These are phyloP conservation scores for Heterocephalus glaber DNA, from an alignment of 2,113 vertebrate species.

Conservation along the genomic window DNA sequence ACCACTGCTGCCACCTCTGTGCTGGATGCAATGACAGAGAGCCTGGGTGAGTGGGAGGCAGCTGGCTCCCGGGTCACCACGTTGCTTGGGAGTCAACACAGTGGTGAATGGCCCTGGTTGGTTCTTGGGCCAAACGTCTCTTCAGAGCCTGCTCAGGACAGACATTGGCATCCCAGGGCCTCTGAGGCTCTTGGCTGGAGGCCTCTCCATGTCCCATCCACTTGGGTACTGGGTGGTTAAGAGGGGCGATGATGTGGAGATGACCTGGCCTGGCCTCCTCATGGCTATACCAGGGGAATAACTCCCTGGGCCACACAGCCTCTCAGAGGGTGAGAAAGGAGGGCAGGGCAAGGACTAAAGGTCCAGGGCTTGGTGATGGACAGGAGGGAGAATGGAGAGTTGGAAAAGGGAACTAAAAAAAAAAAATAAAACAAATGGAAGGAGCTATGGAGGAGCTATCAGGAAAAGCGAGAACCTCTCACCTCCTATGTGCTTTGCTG, in stretches of 20 bases:
- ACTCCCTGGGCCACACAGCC: neutral
- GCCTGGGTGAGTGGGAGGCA: constrained; percentile 80
- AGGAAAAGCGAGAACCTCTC: too few relatives aligned
- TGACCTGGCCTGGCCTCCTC: neutral
- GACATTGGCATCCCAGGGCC: neutral
- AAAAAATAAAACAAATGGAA: neutral
- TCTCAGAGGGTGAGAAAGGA: neutral
- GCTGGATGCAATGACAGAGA: constrained; percentile 75
- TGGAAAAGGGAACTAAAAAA: neutral
- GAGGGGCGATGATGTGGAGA: neutral
- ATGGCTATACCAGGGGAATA: neutral
- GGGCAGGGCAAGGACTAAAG: neutral
- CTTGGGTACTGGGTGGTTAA: neutral
- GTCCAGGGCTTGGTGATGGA: too few relatives aligned
- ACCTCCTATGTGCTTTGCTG: neutral
- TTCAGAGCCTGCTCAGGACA: neutral
- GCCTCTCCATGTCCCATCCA: neutral
- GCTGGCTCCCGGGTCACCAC: neutral
- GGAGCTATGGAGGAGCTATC: neutral
- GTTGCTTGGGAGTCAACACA: neutral
- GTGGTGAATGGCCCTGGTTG: neutral
- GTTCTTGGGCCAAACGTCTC: neutral
- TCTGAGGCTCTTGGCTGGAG: neutral
- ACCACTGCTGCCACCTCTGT: constrained; percentile 61
- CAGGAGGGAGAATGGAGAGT: neutral